phyloP scores from a whole-genome alignment of 2,888 invertebrate species.

The Trissonchulus latispiculum region DNA sequence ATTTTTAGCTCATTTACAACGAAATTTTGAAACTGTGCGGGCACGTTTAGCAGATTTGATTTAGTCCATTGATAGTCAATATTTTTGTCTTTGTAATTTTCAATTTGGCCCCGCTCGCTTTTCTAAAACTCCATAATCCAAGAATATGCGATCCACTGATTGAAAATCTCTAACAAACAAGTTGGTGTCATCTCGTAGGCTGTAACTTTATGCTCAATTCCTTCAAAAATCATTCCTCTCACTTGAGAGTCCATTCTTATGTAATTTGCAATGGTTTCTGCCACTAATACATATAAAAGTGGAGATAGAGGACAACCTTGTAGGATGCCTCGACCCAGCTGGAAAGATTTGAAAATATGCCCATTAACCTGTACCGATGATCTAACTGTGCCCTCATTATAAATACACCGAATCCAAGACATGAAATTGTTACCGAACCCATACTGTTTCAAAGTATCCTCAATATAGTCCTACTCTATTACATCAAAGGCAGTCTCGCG shows the following conservation, averaged over 20 bases:
- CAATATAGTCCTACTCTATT: slow-evolving; percentile 5
- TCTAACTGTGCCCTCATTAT: neutral
- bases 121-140: neutral
- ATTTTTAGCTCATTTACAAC: slow-evolving; percentile 6
- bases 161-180: neutral
- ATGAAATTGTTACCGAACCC: neutral
- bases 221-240: neutral
- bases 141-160: neutral
- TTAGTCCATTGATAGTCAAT: neutral
- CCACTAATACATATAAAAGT: slow-evolving; percentile 6
- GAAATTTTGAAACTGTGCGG: neutral
- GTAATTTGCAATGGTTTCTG: neutral
- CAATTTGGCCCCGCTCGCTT: slow-evolving; percentile 2
- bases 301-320: slow-evolving; percentile 15
- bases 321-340: neutral
- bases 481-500: slow-evolving; percentile 12
- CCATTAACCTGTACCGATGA: slow-evolving; percentile 15
- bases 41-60: neutral
- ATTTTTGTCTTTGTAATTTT: neutral
- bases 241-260: neutral
- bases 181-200: slow-evolving; percentile 4
- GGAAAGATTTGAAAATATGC: neutral
- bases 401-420: slow-evolving; percentile 7
- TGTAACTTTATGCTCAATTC: neutral
- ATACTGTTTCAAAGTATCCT: neutral